phyloP scores from a whole-genome alignment of 1,140 invertebrate species.

The Sipha flava region DNA sequence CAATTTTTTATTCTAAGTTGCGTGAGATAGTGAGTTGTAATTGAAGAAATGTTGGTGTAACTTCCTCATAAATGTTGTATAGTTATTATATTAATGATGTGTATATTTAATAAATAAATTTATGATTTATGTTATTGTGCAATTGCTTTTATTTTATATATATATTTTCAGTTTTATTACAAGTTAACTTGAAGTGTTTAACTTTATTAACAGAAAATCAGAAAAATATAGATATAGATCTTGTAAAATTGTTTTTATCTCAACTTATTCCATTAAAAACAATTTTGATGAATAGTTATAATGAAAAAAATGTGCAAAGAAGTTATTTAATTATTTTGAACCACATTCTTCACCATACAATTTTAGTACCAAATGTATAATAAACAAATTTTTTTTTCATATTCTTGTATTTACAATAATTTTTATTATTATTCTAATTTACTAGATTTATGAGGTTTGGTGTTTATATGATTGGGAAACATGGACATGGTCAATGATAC shows the following conservation, averaged over 20 bases:
- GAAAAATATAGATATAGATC: not conserved
- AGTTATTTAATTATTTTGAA: not conserved
- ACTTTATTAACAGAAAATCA: not conserved
- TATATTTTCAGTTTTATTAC: constrained; percentile 9
- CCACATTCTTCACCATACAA: not conserved
- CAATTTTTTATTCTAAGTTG: too few species aligned
- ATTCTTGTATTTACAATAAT: not conserved
- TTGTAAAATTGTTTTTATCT: not conserved
- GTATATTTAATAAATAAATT: too few species aligned
- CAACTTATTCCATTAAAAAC: not conserved
- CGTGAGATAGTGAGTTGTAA: too few species aligned
- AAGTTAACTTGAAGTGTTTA: not conserved
- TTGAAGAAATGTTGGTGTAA: too few species aligned
- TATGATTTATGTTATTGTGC: not conserved
- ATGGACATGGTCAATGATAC: constrained; percentile 24
- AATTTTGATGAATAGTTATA: not conserved
- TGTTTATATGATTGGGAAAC: constrained; percentile 4
- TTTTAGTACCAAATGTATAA: not conserved
- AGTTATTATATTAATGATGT: too few species aligned
- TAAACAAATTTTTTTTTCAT: not conserved
- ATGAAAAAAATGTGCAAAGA: not conserved
- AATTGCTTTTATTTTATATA: not conserved
- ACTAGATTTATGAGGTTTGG: not conserved
- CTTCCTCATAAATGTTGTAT: too few species aligned
- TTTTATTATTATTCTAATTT: not conserved